Percentiles rank a stretch among this genome's conserved stretches.
These are phyloP conservation scores for Drosophila rubida DNA, from an alignment of 2,888 invertebrate genomes.

Conservation along the genomic window DNA sequence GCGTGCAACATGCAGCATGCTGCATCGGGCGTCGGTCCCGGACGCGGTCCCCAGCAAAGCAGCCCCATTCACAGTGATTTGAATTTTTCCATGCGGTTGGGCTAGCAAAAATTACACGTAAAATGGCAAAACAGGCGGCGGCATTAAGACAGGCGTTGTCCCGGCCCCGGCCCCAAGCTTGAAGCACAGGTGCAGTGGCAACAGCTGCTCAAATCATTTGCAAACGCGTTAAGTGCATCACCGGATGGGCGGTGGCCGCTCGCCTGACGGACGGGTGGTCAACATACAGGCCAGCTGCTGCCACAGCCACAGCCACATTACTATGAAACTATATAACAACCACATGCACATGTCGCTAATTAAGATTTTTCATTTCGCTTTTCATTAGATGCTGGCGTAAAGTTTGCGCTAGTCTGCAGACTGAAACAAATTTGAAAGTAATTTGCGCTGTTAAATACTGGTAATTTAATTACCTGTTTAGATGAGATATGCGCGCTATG, in stretches of 20 bases:
- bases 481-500: background rate
- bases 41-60: constrained; percentile 11
- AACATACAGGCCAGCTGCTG: constrained; percentile 10
- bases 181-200: constrained; percentile 46
- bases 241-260: constrained; percentile 66
- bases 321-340: background rate
- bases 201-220: constrained; percentile 75
- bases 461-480: background rate
- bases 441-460: constrained; percentile 18
- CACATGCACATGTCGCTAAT: constrained; percentile 45
- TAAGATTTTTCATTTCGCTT: constrained; percentile 56
- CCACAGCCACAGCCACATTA: constrained; percentile 14
- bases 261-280: constrained; percentile 46
- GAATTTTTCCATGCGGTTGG: constrained; percentile 70
- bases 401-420: constrained; percentile 10
- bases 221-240: constrained; percentile 76
- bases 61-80: constrained; percentile 61
- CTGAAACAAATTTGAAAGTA: constrained; percentile 41
- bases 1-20: constrained; percentile 1
- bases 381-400: constrained; percentile 40
- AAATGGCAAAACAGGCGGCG: constrained; percentile 57
- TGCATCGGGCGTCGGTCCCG: constrained; percentile 17
- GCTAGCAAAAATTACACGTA: constrained; percentile 56
- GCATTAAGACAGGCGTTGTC: constrained; percentile 38
- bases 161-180: constrained; percentile 5